phyloP scores from a whole-genome alignment of 2,888 invertebrate genomes.

The Eubasilissa splendida region DNA sequence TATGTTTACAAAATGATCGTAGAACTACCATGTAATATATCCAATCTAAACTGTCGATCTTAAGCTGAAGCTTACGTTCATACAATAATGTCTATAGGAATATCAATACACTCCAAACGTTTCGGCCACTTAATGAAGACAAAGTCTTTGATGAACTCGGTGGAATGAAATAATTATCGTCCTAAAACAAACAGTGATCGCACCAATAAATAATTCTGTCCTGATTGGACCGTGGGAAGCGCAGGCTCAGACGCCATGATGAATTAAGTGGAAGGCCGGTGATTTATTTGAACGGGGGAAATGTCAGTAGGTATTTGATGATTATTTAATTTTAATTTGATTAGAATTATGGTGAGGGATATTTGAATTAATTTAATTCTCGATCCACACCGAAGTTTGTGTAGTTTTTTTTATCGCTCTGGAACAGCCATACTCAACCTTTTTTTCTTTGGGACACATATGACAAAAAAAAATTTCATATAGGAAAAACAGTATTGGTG shows the following conservation, averaged over 20 bases:
- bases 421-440: too few relatives aligned
- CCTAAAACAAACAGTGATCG: not conserved
- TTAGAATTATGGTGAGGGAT: not conserved
- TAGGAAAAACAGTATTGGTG: too few relatives aligned
- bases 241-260: constrained; percentile 6
- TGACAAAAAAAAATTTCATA: too few relatives aligned
- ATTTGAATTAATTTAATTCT: not conserved
- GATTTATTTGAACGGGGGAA: not conserved
- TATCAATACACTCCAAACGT: not conserved
- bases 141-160: not conserved
- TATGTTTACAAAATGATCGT: too few relatives aligned
- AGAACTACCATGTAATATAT: too few relatives aligned
- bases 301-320: constrained; percentile 3
- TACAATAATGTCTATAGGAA: too few relatives aligned
- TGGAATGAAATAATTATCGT: constrained; percentile 4
- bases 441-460: too few relatives aligned
- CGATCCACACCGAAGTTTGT: not conserved
- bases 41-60: too few relatives aligned
- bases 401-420: too few relatives aligned
- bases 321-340: constrained; percentile 17
- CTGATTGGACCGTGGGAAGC: constrained; percentile 12
- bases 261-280: not conserved
- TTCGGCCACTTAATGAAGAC: constrained; percentile 11
- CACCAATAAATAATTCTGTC: constrained; percentile 13
- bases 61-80: too few relatives aligned